These are phyloP conservation scores for Athene noctua DNA, from an alignment of 2,113 vertebrate genomes.

Conservation along the genomic window DNA sequence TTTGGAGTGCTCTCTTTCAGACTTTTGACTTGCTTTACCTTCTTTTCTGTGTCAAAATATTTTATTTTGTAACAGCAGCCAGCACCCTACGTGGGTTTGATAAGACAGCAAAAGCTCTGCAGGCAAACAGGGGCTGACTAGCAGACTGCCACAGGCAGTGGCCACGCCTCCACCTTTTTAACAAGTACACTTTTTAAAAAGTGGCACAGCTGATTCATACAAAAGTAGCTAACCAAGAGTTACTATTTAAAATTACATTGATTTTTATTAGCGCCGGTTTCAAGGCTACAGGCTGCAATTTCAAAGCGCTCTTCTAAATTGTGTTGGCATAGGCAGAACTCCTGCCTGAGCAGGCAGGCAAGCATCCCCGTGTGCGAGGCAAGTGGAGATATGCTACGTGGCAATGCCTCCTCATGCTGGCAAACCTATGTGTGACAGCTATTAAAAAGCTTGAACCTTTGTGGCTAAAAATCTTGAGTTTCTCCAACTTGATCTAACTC, in stretches of 20 bases:
- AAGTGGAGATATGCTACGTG: rapidly evolving
- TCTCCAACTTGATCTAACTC: background rate
- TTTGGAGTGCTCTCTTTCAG: background rate
- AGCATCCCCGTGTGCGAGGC: background rate
- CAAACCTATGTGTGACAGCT: background rate
- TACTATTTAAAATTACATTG: background rate
- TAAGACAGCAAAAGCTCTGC: background rate
- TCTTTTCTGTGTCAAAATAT: background rate
- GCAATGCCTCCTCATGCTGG: background rate
- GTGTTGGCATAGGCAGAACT: background rate
- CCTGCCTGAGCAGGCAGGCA: background rate
- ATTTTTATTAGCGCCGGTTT: background rate
- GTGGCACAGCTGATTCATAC: background rate
- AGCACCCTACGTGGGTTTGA: rapidly evolving
- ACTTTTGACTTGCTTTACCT: background rate
- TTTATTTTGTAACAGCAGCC: background rate
- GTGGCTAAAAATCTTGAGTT: background rate
- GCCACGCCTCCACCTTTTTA: background rate
- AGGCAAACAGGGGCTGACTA: background rate
- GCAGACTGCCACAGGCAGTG: background rate
- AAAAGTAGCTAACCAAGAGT: background rate
- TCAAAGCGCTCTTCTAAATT: background rate
- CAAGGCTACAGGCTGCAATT: background rate
- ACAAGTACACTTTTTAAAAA: background rate
- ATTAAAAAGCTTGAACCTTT: background rate